phyloP scores from a whole-genome alignment of 2,888 invertebrate genomes.

The Schizaphis graminum region DNA sequence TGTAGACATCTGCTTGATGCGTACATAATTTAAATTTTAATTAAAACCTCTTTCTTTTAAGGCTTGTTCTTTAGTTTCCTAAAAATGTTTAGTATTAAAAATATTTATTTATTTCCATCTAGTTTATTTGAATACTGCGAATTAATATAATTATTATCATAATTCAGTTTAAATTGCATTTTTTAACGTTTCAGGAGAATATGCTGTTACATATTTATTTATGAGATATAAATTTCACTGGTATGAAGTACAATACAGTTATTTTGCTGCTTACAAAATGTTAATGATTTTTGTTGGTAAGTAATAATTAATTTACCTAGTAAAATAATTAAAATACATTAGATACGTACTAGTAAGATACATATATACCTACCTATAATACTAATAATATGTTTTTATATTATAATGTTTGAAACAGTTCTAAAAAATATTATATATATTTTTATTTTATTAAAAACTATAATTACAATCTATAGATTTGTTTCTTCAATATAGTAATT shows the following conservation, averaged over 20 bases:
- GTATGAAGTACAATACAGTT: conserved; percentile 68
- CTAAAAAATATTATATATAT: background rate
- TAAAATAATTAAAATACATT: too few species aligned
- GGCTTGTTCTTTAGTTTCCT: background rate
- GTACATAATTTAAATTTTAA: background rate
- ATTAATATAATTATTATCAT: background rate
- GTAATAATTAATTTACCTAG: background rate
- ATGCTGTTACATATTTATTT: conserved; percentile 67
- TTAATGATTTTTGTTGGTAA: conserved; percentile 68
- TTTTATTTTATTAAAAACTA: too few species aligned
- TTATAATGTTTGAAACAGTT: background rate
- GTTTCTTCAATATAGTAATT: too few species aligned
- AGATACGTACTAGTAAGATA: too few species aligned
- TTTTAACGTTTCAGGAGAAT: conserved; percentile 67
- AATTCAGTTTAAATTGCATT: background rate
- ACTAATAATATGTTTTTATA: background rate
- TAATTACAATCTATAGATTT: background rate
- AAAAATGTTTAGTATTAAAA: background rate
- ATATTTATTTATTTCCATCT: background rate
- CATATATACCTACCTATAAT: background rate
- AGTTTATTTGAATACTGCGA: background rate
- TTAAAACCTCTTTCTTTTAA: background rate
- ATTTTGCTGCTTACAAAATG: conserved; percentile 68
- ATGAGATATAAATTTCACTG: conserved; percentile 68
- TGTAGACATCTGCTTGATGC: background rate